phyloP scores from a whole-genome alignment of 2,113 vertebrate genomes.

The Talpa occidentalis region DNA sequence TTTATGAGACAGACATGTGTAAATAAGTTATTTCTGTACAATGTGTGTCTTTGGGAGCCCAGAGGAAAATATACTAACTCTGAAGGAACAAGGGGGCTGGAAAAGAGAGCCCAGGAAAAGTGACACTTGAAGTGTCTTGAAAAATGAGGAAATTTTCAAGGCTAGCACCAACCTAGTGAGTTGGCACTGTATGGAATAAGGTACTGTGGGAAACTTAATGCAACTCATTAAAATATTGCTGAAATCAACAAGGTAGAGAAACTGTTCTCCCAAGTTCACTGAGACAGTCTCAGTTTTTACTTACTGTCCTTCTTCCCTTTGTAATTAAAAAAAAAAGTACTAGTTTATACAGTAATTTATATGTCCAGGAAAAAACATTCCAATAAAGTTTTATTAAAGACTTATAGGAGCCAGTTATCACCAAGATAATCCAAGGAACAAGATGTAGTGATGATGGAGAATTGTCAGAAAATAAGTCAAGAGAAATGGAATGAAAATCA shows the following conservation, averaged over 20 bases:
- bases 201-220: background rate
- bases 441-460: background rate
- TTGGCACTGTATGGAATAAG: background rate
- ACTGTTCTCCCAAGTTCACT: background rate
- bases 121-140: background rate
- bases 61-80: background rate
- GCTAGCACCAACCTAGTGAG: background rate
- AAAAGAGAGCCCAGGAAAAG: background rate
- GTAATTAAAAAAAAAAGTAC: background rate
- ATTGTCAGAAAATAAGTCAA: background rate
- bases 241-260: background rate
- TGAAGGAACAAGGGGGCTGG: background rate
- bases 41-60: background rate
- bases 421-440: background rate
- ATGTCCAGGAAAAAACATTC: background rate
- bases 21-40: slow-evolving; percentile 15
- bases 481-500: background rate
- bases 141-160: background rate
- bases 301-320: background rate
- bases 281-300: background rate
- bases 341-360: background rate
- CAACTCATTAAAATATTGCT: background rate
- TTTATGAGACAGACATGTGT: background rate
- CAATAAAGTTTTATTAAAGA: background rate
- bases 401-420: background rate